phyloP scores from a whole-genome alignment of 2,113 vertebrate species.

The Chloropsis cyanopogon region DNA sequence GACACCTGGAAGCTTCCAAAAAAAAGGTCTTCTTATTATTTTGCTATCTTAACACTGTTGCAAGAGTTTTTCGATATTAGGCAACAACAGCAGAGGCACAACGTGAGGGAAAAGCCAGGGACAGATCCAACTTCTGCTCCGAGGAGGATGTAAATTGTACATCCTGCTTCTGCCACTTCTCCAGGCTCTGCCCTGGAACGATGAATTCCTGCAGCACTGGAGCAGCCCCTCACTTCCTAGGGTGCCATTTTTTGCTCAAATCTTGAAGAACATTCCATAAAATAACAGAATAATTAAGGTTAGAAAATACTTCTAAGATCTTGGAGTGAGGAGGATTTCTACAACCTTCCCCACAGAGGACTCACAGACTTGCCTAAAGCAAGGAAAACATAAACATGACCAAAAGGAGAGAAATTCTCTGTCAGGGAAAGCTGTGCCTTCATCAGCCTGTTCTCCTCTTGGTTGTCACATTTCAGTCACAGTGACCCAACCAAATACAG shows the following conservation, averaged over 20 bases:
- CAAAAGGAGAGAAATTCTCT: neutral
- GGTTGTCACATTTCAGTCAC: neutral
- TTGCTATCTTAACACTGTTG: neutral
- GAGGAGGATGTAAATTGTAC: neutral
- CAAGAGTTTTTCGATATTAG: neutral
- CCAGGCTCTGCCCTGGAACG: neutral
- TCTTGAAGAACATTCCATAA: neutral
- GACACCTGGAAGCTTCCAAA: neutral
- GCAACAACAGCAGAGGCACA: neutral
- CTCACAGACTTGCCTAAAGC: neutral
- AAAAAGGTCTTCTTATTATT: neutral
- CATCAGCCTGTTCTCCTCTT: neutral
- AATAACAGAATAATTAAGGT: neutral
- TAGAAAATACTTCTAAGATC: neutral
- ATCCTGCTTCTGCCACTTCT: neutral
- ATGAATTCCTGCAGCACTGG: neutral
- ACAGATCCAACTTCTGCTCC: neutral
- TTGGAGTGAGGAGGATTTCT: neutral
- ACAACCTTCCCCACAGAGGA: neutral
- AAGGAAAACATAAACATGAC: neutral
- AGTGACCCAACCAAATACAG: neutral
- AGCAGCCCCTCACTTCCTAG: neutral
- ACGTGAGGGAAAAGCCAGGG: rapidly evolving
- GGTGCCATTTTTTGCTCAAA: neutral
- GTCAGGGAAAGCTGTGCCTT: neutral